Conservation (phyloP, 2,888 invertebrate species). For the Mythimna impura region DNA sequence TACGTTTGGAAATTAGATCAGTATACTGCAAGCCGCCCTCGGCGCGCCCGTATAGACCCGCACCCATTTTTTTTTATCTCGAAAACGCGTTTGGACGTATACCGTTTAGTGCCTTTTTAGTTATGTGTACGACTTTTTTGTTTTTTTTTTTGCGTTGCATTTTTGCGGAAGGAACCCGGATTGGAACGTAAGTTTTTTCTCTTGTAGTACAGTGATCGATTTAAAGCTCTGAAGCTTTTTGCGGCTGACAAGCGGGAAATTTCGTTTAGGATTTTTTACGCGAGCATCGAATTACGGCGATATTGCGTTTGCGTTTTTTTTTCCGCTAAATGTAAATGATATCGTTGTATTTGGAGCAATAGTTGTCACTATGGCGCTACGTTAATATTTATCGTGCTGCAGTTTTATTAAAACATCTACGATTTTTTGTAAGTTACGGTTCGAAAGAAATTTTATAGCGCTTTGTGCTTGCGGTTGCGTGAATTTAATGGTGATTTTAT, state of each 20-base stretch:
- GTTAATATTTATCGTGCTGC: conserved; percentile 47
- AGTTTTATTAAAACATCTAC: conserved; percentile 37
- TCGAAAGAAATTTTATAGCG: conserved; percentile 48
- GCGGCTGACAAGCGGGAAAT: conserved; percentile 70
- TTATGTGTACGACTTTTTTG: conserved; percentile 75
- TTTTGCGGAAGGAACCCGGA: conserved; percentile 69
- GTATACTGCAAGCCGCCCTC: conserved; percentile 80
- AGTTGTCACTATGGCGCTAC: conserved; percentile 41
- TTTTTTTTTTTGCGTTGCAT: conserved; percentile 67
- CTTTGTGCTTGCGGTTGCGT: conserved; percentile 54
- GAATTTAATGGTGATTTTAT: conserved; percentile 47
- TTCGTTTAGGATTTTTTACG: conserved; percentile 67
- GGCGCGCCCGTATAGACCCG: conserved; percentile 67
- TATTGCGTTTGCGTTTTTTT: conserved; percentile 61
- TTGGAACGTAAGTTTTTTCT: conserved; percentile 79
- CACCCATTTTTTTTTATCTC: conserved; percentile 57
- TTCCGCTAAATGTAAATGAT: conserved; percentile 57
- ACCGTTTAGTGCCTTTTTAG: conserved; percentile 70
- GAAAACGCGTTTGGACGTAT: conserved; percentile 71
- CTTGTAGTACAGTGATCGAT: conserved; percentile 71
- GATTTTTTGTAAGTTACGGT: conserved; percentile 34
- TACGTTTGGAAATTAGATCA: conserved; percentile 88
- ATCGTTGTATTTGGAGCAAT: conserved; percentile 50
- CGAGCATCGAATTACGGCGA: conserved; percentile 69
- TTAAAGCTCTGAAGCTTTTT: conserved; percentile 76